A percentile compares a stretch with the other conserved stretches of the same genome.
Evolutionary conservation across 23 tunicate genomes (phyloP).

Genomic region (Phallusia fumigata): DNA sequence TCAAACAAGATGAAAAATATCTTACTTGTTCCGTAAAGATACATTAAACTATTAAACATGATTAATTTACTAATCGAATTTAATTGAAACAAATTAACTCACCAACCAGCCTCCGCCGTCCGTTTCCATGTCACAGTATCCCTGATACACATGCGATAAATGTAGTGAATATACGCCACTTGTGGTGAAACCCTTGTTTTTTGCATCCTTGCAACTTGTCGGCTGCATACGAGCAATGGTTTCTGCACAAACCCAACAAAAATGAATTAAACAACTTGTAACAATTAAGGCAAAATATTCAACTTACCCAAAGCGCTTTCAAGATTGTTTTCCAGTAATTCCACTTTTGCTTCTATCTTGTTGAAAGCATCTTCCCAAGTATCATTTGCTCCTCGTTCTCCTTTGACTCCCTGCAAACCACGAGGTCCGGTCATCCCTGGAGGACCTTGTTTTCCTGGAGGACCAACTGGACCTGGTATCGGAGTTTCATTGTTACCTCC

Average conservation of each 20-base stretch:
- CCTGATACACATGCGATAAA: background rate
- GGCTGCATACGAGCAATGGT: background rate
- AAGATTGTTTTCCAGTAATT: background rate
- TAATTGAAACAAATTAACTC: background rate
- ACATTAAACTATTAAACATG: background rate
- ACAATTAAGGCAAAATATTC: too few species aligned
- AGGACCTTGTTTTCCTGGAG: slow-evolving; percentile 31
- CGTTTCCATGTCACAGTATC: background rate
- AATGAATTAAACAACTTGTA: too few species aligned
- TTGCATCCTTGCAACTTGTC: slow-evolving; percentile 1
- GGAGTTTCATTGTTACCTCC: slow-evolving; percentile 1
- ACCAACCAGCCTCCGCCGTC: slow-evolving; percentile 9
- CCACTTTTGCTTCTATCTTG: background rate
- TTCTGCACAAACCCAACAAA: too few species aligned
- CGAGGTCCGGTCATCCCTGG: slow-evolving; percentile 17
- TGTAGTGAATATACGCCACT: background rate
- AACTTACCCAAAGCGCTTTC: background rate
- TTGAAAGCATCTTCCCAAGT: background rate
- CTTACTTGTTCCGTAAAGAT: background rate
- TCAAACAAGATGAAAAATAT: background rate
- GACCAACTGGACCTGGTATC: slow-evolving; percentile 26
- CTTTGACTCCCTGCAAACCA: slow-evolving; percentile 17
- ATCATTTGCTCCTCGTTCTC: slow-evolving; percentile 7
- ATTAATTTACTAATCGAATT: background rate
- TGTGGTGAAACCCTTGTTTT: background rate